Percentiles rank a stretch among this genome's conserved stretches.
Conservation (phyloP, 1,140 invertebrate species). For the Zaprionus camerounensis region DNA sequence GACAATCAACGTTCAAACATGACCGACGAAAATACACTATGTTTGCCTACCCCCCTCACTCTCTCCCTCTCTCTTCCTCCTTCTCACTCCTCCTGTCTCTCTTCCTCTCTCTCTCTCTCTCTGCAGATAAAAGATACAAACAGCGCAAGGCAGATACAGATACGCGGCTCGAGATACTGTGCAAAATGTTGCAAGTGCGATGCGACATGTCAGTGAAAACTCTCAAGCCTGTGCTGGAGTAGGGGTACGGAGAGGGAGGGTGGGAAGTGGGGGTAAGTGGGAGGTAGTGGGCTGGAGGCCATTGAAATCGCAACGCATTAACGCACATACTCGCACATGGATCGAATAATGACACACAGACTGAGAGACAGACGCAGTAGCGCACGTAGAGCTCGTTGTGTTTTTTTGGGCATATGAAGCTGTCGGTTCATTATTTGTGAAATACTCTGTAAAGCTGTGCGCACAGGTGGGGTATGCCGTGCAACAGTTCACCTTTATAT, state of each 20-base stretch:
- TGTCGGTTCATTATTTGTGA: slow-evolving; percentile 16
- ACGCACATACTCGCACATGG: slow-evolving; percentile 3
- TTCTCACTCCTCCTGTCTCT: not conserved
- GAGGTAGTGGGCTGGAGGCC: not conserved
- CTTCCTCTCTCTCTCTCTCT: slow-evolving; percentile 36
- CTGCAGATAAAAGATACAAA: slow-evolving; percentile 64
- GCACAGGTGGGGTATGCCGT: not conserved
- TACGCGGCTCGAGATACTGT: slow-evolving; percentile 15
- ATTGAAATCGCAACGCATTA: slow-evolving; percentile 14
- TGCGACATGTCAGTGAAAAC: not conserved
- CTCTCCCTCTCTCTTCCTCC: not conserved
- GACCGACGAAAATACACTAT: slow-evolving; percentile 54
- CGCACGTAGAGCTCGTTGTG: slow-evolving; percentile 43
- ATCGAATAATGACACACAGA: slow-evolving; percentile 16
- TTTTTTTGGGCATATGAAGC: slow-evolving; percentile 32
- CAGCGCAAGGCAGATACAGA: slow-evolving; percentile 30
- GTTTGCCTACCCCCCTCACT: not conserved
- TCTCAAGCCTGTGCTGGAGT: not conserved
- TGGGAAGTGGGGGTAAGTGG: not conserved
- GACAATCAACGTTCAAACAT: slow-evolving; percentile 78
- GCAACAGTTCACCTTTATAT: too few relatives aligned
- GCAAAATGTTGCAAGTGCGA: slow-evolving; percentile 7
- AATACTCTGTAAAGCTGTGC: slow-evolving; percentile 18
- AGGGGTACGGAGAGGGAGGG: not conserved
- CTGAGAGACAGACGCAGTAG: slow-evolving; percentile 9